These are phyloP conservation scores for Agriopis marginaria DNA, from an alignment of 2,888 invertebrate species.

Conservation along the genomic window DNA sequence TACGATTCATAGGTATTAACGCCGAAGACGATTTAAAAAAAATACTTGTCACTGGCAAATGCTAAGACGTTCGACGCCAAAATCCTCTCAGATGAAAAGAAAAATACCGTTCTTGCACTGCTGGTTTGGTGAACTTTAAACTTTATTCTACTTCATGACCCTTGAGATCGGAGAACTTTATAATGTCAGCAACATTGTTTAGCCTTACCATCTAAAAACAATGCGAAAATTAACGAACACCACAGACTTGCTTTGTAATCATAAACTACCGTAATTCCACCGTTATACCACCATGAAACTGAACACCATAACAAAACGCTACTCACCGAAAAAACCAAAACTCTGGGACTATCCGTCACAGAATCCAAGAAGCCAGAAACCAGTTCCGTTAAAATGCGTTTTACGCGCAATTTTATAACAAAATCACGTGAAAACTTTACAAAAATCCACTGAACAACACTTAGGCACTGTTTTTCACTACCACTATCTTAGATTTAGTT, in stretches of 20 bases:
- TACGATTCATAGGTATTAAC: too few relatives aligned
- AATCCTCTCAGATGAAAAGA: too few relatives aligned
- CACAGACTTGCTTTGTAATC: constrained; percentile 24
- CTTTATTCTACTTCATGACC: background rate
- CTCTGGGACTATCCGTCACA: constrained; percentile 56
- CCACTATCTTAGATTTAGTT: constrained; percentile 57
- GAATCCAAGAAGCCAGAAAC: constrained; percentile 63
- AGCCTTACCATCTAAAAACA: constrained; percentile 1
- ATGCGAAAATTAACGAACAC: constrained; percentile 18
- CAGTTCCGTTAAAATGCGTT: constrained; percentile 72
- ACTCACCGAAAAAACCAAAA: constrained; percentile 74
- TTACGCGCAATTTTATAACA: constrained; percentile 71
- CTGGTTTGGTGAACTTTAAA: too few relatives aligned
- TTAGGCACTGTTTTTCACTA: constrained; percentile 66
- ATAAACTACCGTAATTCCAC: constrained; percentile 47
- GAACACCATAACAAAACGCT: constrained; percentile 71
- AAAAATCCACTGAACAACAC: constrained; percentile 61
- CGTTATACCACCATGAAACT: constrained; percentile 65
- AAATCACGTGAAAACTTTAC: constrained; percentile 72
- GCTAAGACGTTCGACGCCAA: too few relatives aligned
- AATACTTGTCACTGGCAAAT: too few relatives aligned
- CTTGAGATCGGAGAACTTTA: background rate
- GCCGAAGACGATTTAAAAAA: too few relatives aligned
- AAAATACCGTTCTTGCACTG: too few relatives aligned
- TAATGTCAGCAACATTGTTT: background rate